These are phyloP conservation scores for Pimpla rufipes DNA, from an alignment of 2,888 invertebrate genomes.

Conservation along the genomic window DNA sequence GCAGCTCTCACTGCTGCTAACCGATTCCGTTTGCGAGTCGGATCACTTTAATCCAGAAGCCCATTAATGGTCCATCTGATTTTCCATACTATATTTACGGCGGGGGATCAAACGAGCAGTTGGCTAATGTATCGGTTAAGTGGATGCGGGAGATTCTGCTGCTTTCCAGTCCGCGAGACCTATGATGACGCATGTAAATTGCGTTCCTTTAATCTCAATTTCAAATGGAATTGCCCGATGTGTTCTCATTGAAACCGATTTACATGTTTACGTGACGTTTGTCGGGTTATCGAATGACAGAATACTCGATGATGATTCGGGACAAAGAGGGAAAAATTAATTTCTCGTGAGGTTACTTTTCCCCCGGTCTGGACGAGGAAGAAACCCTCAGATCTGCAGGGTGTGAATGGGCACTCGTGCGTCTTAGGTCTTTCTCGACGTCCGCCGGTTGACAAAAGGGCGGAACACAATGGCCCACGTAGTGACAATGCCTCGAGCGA, in stretches of 20 bases:
- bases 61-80: background rate
- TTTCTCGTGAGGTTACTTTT: conserved; percentile 18
- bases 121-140: background rate
- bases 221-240: background rate
- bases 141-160: background rate
- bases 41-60: background rate
- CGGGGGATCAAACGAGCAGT: background rate
- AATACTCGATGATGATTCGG: background rate
- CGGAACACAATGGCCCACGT: conserved; percentile 41
- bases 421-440: conserved; percentile 13
- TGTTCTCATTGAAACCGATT: too few species aligned
- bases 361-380: background rate
- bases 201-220: background rate
- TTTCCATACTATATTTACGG: background rate
- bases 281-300: background rate
- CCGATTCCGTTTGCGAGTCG: background rate
- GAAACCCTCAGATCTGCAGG: conserved; percentile 18
- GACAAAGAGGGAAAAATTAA: background rate
- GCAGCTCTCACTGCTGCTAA: background rate
- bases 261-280: background rate
- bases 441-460: conserved; percentile 39
- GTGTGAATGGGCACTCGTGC: conserved; percentile 33
- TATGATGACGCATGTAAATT: background rate
- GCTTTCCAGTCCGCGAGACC: background rate
- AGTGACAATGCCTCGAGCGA: conserved; percentile 47